Base-by-base conservation (phyloP, 2,797 vertebrate genomes). In the Limnodromus scolopaceus region DNA sequence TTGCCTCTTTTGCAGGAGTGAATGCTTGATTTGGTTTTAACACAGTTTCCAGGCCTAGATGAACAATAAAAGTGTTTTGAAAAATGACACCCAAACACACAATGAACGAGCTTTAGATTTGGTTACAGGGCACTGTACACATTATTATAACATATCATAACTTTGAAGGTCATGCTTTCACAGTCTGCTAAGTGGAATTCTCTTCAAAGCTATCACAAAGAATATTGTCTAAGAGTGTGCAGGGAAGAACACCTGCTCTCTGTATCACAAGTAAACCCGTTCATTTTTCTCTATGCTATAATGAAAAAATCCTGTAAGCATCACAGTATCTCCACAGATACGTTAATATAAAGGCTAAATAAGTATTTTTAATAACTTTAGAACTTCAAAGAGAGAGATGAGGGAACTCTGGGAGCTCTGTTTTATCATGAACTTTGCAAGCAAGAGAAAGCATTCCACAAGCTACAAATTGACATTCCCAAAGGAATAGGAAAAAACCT, bases 1-100 rank as follows among this genome's bases (percentile, higher is more conserved):
- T 81, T 92, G 53, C 65, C 27, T 78, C 11, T 90, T 92, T 87
- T 86, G 8, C 24, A 75, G 61, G 36, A 92, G 70, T 28, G 36
- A 82, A 94, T 77, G 63, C 71, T 69, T 93, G 63, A 68, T 89
- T 95, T 93, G 70, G 14, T 79, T 93, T 82, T 34, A 93, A 55
- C 38, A 58, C 36, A 25, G 41, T 82, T 87, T 80, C 34, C 49
- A 87, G 74, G 48, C 32, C 70, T 77, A 54, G 51, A 84, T 83
- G 77, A 93, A 66, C 63, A 90, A 84, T 34, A 81, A 36, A 66
- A 75, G 0, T 27, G 22, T 72, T 89, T 79, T 96, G 76, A 84
- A 76, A 91, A 92, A 75, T 54, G 61, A 89, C 72, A 84, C 66
- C 61, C 65, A 83, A 91, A 15, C 39, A 71, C 53, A 64, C 22